These are phyloP conservation scores for Drosophila murphyi DNA, from an alignment of 1,140 invertebrate species.

Conservation along the genomic window DNA sequence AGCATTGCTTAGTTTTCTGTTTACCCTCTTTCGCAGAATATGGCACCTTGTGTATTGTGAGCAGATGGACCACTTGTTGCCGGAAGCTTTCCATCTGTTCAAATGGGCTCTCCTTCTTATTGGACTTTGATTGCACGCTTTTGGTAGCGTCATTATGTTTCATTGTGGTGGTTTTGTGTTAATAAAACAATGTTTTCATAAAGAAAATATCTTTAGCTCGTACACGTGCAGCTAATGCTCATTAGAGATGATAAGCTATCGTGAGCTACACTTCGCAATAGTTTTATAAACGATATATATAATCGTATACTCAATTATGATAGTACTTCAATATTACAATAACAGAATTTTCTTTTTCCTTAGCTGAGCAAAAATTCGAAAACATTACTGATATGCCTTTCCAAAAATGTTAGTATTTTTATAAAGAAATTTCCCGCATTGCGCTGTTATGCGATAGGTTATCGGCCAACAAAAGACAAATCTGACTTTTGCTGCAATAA, in stretches of 20 bases:
- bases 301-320: conserved; percentile 12
- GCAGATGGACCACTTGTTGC: conserved; percentile 37
- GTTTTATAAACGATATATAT: not conserved
- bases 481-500: not conserved
- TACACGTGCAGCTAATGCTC: conserved; percentile 48
- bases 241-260: conserved; percentile 6
- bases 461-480: not conserved
- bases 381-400: too few species aligned
- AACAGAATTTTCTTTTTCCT: too few species aligned
- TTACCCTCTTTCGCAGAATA: conserved; percentile 64
- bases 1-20: not conserved
- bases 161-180: conserved; percentile 24
- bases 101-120: conserved; percentile 21
- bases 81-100: conserved; percentile 19
- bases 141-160: conserved; percentile 25
- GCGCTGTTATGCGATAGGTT: too few species aligned
- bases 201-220: conserved; percentile 16
- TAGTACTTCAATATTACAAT: not conserved
- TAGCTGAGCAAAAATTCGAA: too few species aligned
- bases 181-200: not conserved
- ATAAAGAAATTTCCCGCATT: not conserved
- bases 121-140: not conserved
- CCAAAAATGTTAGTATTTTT: too few species aligned
- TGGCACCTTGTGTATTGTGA: conserved; percentile 57
- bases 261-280: not conserved